These are phyloP conservation scores for Lepidotrigona ventralis DNA, from an alignment of 1,140 invertebrate species.

Conservation along the genomic window DNA sequence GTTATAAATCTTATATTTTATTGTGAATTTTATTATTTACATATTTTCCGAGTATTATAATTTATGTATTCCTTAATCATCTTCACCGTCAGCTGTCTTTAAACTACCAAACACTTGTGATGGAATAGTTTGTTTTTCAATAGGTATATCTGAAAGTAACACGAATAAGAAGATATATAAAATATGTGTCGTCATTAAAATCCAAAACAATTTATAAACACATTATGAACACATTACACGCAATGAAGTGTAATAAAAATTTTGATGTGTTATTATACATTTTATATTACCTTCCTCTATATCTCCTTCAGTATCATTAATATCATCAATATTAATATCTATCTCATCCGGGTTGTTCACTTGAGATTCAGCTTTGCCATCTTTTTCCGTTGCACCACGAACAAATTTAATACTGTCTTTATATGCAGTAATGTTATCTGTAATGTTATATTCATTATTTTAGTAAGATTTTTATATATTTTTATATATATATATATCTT, in stretches of 20 bases:
- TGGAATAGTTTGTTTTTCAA: constrained; percentile 91
- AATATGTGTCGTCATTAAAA: constrained; percentile 11
- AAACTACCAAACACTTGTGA: constrained; percentile 93
- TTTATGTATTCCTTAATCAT: constrained; percentile 48
- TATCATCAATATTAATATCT: constrained; percentile 89
- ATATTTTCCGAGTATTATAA: neutral
- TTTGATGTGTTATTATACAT: constrained; percentile 10
- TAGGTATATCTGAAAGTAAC: constrained; percentile 82
- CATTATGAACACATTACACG: constrained; percentile 33
- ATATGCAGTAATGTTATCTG: constrained; percentile 68
- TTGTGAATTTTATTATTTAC: constrained; percentile 29
- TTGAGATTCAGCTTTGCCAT: constrained; percentile 83
- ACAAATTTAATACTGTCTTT: constrained; percentile 90
- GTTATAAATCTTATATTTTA: constrained; percentile 23
- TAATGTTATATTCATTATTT: constrained; percentile 37
- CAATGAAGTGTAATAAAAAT: constrained; percentile 32
- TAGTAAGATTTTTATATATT: neutral
- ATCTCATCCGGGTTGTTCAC: constrained; percentile 97
- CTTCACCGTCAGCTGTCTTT: constrained; percentile 74
- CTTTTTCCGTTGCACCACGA: constrained; percentile 91
- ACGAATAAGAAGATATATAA: constrained; percentile 1
- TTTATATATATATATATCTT: neutral
- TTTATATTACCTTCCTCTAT: constrained; percentile 71
- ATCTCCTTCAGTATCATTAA: constrained; percentile 83
- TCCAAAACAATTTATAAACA: constrained; percentile 52